Evolutionary conservation across 2,113 vertebrate species (phyloP), one percentile per base, ranked within the genome.

Genomic region (Lampris megalopsis): DNA sequence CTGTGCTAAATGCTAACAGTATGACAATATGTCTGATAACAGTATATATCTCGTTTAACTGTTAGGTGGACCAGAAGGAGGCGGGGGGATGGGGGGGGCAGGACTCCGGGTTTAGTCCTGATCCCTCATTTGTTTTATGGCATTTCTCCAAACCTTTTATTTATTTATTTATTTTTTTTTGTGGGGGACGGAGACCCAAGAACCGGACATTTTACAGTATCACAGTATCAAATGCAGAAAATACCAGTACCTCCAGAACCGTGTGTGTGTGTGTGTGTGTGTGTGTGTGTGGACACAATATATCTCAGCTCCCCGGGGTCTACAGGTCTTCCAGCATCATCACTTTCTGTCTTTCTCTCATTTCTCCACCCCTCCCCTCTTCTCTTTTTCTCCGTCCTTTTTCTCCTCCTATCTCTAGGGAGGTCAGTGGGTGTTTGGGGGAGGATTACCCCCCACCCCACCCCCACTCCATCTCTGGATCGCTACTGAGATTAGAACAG

Each of bases 401-500:
- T n/a, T n/a, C 52, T 9, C 49, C 13, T 7, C 9, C 9, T 10
- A 3, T 7, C 56, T 45, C 43, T 5, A 54, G 41, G 67, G 50
- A 72, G 50, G 52, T 65, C 41, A 73, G 72, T 82, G 79, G 71
- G 54, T 71, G 66, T 74, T 3, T n/a, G n/a, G 57, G 50, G 50
- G 60, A 77, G 64, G 68, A 64, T 63, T 74, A 59, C 49, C 62
- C 52, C n/a, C 9, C 56, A 43, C 57, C 5, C 61, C 71, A 45
- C 62, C 61, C 49, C 63, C 63, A 74, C 74, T n/a, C n/a, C n/a
- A n/a, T n/a, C n/a, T 62, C 63, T 71, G 73, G 67, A 90, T 90
- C 79, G 77, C 88, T 86, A 83, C 72, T 40, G 58, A 85, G 89
- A 89, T 88, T 87, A 88, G 78, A 73, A 38, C 8, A 88, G 86